Evolutionary conservation across 2,113 vertebrate species (phyloP).

Genomic region (Corvus hawaiiensis): DNA sequence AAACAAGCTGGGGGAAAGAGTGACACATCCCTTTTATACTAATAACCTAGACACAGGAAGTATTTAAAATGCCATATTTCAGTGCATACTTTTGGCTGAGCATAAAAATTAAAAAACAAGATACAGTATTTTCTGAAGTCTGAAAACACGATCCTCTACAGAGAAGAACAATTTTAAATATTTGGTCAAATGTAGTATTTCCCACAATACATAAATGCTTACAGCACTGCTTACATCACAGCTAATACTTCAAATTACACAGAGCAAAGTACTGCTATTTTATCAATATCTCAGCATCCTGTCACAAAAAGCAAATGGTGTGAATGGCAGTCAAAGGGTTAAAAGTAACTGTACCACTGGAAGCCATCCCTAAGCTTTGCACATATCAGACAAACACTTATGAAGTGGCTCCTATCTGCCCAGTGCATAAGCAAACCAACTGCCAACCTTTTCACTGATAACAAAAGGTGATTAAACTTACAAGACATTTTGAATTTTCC

Average conservation of each 20-base stretch:
- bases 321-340: slow-evolving; percentile 46
- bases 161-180: neutral
- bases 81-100: neutral
- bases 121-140: neutral
- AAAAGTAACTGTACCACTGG: slow-evolving; percentile 21
- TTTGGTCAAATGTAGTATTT: neutral
- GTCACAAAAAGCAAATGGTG: neutral
- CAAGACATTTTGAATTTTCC: slow-evolving; percentile 37
- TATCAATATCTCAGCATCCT: neutral
- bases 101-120: neutral
- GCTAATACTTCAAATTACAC: neutral
- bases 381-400: slow-evolving; percentile 14
- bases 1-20: slow-evolving; percentile 56
- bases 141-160: neutral
- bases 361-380: slow-evolving; percentile 19
- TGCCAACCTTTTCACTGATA: slow-evolving; percentile 44
- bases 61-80: slow-evolving; percentile 19
- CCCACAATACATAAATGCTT: neutral
- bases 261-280: neutral
- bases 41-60: slow-evolving; percentile 35
- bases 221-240: neutral
- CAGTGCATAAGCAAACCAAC: slow-evolving; percentile 33
- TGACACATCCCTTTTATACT: slow-evolving; percentile 42
- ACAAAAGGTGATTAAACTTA: slow-evolving; percentile 30
- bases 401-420: slow-evolving; percentile 41